Base-by-base conservation (phyloP, 2,888 invertebrate genomes). In the Thecophora atra region DNA sequence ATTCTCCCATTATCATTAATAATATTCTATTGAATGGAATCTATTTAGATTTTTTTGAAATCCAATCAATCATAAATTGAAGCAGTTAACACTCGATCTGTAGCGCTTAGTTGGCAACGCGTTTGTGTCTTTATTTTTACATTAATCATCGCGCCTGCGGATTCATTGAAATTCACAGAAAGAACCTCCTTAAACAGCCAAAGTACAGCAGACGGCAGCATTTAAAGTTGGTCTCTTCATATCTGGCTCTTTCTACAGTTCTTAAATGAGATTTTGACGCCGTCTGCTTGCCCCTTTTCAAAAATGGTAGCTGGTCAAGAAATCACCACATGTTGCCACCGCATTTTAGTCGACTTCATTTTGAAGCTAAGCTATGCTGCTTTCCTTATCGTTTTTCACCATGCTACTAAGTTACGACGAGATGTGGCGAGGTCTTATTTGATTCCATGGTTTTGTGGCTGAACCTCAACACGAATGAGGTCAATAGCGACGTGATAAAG, bases 241-340 rank as follows among this genome's bases (percentile, higher is more conserved):
- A 26, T 21, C 56, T 56, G 19, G 30, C 21, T 68, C 63, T 68
- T 69, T 58, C 8, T 58, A 42, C 56, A 56, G 7, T 69, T 70
- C 72, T 69, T 68, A 71, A 71, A 73, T 68, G 63, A 26, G 65
- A 28, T 54, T 54, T 54, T 54, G 19, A 54, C 21, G 24, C 24
- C 19, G 24, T 54, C 54, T 21, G 24, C 26, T 42, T 69, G 13
- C 42, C 54, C 42, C 47, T 66, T 69, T 69, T 28, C 54, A 51
- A 30, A 75, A 63, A 74, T 69, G 71, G 75, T 74, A 75, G 75
- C 75, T 70, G 60, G 28, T 37, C 70, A 67, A 73, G 73, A 63
- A 69, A 64, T 73, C 63, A 54, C 73, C 68, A 28, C 71, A 71
- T 66, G 71, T 73, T 69, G 75, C 75, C 73, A 75, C 74, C 70